Conservation (phyloP, 2,113 vertebrate genomes). For the Thryonomys swinderianus region DNA sequence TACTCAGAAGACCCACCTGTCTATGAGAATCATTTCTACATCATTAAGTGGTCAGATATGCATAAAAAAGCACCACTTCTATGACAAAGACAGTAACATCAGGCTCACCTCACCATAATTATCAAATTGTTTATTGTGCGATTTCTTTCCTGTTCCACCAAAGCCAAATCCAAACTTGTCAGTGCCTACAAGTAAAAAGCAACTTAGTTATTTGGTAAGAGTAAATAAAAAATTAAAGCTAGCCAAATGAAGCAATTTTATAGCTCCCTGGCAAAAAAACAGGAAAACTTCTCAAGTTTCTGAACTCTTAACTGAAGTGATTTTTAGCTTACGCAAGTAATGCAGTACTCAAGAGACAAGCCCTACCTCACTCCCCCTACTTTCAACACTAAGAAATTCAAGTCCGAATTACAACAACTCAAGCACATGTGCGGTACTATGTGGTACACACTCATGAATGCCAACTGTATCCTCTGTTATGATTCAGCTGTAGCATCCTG, state of each 20-base stretch:
- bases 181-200: conserved; percentile 89
- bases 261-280: not conserved
- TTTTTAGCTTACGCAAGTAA: not conserved
- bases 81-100: not conserved
- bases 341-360: not conserved
- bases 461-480: not conserved
- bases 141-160: conserved; percentile 99
- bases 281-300: not conserved
- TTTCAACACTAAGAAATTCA: not conserved
- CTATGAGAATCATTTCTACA: not conserved
- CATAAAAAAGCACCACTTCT: not conserved
- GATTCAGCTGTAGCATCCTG: not conserved
- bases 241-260: not conserved
- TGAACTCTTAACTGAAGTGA: not conserved
- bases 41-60: not conserved
- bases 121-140: conserved; percentile 99
- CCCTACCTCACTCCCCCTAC: not conserved
- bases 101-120: conserved; percentile 96
- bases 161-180: conserved; percentile 98
- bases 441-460: no score
- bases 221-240: not conserved
- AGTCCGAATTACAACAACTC: not conserved
- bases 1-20: not conserved
- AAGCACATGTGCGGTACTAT: fast-evolving
- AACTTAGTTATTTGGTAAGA: not conserved